A percentile compares a stretch with the other conserved stretches of the same genome.
Evolutionary conservation across 2,888 invertebrate species (phyloP).

Genomic region (Brachyopa scutellaris): DNA sequence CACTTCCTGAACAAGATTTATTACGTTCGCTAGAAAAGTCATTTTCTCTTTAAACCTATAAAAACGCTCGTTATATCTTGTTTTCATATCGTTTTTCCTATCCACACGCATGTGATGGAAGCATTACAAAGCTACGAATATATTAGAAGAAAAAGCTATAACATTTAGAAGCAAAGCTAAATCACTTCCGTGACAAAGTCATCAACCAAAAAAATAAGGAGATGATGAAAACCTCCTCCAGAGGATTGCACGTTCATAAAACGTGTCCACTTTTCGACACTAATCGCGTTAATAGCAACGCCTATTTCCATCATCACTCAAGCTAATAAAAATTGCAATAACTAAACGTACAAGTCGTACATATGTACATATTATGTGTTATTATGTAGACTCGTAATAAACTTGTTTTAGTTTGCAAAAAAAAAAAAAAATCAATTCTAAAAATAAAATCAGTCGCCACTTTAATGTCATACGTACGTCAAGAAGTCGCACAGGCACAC

Average conservation of each 20-base stretch:
- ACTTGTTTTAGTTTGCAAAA: slow-evolving; percentile 4
- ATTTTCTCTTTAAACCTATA: not conserved
- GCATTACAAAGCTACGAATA: not conserved
- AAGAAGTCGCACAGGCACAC: slow-evolving; percentile 2
- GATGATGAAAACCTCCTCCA: not conserved
- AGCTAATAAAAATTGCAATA: slow-evolving; percentile 50
- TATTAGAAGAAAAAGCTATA: not conserved
- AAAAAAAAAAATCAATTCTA: slow-evolving; percentile 32
- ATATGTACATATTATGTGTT: too few species aligned
- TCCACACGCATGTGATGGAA: not conserved
- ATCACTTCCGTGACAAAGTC: not conserved
- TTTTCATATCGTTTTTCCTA: slow-evolving; percentile 12
- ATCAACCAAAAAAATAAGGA: not conserved
- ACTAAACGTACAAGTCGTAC: not conserved
- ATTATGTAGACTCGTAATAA: not conserved
- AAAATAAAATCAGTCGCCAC: slow-evolving; percentile 35
- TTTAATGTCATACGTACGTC: not conserved
- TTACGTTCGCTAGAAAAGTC: not conserved
- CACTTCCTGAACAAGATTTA: not conserved
- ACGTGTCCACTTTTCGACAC: slow-evolving; percentile 23
- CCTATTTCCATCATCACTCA: slow-evolving; percentile 41
- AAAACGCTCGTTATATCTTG: not conserved
- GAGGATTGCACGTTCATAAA: slow-evolving; percentile 27
- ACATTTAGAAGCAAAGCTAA: too few species aligned
- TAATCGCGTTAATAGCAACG: slow-evolving; percentile 34